A percentile compares a stretch with the other conserved stretches of the same genome.
phyloP scores from a whole-genome alignment of 1,140 invertebrate species.

The Himalopsyche phryganea region DNA sequence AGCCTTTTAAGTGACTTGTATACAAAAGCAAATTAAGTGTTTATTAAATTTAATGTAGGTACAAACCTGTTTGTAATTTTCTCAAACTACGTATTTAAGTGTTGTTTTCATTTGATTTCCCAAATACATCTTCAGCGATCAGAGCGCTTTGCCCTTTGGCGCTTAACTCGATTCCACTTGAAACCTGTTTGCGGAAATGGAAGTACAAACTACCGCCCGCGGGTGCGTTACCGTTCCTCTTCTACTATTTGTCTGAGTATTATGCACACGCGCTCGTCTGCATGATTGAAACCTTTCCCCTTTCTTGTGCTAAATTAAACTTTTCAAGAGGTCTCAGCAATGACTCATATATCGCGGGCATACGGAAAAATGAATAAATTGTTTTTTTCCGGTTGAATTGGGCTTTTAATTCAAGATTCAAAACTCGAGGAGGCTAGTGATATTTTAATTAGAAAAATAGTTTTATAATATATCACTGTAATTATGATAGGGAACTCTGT shows the following conservation, averaged over 20 bases:
- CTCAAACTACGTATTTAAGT: not conserved
- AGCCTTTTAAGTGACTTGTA: too few relatives aligned
- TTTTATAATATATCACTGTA: too few relatives aligned
- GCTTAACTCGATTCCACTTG: not conserved
- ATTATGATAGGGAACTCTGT: too few relatives aligned
- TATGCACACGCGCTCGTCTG: conserved; percentile 16
- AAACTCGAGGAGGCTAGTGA: too few relatives aligned
- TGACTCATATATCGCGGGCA: conserved; percentile 11
- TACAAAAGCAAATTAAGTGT: too few relatives aligned
- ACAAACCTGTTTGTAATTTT: not conserved
- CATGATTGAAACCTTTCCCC: conserved; percentile 20
- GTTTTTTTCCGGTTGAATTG: too few relatives aligned
- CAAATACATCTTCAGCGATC: conserved; percentile 4
- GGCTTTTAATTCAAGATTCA: too few relatives aligned
- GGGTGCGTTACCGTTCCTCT: conserved; percentile 1
- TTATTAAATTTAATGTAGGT: too few relatives aligned
- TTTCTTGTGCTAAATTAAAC: conserved; percentile 27
- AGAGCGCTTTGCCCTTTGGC: not conserved
- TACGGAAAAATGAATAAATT: too few relatives aligned
- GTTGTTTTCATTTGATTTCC: conserved; percentile 31
- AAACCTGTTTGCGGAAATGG: not conserved
- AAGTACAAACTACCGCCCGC: not conserved
- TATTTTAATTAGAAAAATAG: too few relatives aligned
- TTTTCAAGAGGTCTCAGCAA: conserved; percentile 18
- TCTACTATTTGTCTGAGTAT: conserved; percentile 13